Evolutionary conservation across 2,888 invertebrate genomes (phyloP).

Genomic region (Thelaira solivaga): DNA sequence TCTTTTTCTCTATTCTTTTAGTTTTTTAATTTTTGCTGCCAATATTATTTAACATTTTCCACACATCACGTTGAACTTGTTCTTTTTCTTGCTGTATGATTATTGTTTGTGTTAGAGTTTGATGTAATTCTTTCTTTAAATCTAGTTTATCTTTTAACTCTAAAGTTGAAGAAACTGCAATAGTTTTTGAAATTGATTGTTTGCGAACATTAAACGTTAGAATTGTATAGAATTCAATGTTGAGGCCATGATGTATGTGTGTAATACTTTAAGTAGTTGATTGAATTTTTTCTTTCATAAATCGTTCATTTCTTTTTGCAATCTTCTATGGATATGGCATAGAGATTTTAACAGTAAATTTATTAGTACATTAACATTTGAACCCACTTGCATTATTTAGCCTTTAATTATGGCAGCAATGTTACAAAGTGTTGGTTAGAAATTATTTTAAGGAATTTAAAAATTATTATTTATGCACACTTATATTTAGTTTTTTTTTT

Average conservation of each 20-base stretch:
- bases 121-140: conserved; percentile 37
- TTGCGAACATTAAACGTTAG: conserved; percentile 48
- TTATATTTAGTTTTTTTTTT: too few species aligned
- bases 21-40: neutral
- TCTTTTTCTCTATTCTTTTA: neutral
- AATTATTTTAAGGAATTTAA: neutral
- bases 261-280: conserved; percentile 17
- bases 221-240: conserved; percentile 7
- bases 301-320: neutral
- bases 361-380: conserved; percentile 49
- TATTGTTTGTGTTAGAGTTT: conserved; percentile 23
- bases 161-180: conserved; percentile 14
- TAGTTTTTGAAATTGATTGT: conserved; percentile 54
- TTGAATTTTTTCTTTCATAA: conserved; percentile 32
- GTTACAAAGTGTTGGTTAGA: neutral
- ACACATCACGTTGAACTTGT: conserved; percentile 50
- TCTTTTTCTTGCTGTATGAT: conserved; percentile 11
- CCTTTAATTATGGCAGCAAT: conserved; percentile 10
- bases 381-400: conserved; percentile 15
- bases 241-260: neutral
- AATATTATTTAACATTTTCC: conserved; percentile 55
- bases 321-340: neutral
- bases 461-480: too few species aligned
- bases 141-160: conserved; percentile 47
- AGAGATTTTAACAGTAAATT: conserved; percentile 46